Percentiles rank a stretch among this genome's conserved stretches.
Conservation (phyloP, 2,888 invertebrate species). For the Synanthedon andrenaeformis region DNA sequence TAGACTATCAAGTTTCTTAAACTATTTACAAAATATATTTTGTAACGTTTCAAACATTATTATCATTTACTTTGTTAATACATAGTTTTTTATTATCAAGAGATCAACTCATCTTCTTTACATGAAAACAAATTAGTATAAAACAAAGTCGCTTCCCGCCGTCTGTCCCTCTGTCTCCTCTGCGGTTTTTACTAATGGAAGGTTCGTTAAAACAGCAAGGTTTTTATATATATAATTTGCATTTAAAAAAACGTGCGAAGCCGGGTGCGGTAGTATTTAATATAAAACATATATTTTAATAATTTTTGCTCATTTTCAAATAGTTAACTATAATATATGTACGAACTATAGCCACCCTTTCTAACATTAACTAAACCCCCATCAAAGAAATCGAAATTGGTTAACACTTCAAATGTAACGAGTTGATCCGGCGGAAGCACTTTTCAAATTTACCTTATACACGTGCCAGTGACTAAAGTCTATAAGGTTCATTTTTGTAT, state of each 20-base stretch:
- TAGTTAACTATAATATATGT: not conserved
- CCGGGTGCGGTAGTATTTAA: too few species aligned
- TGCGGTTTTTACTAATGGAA: too few species aligned
- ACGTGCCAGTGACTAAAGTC: conserved; percentile 6
- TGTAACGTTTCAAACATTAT: too few species aligned
- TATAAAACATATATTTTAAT: too few species aligned
- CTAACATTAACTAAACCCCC: conserved; percentile 29
- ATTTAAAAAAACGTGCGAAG: too few species aligned
- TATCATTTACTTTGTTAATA: not conserved
- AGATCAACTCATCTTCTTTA: not conserved
- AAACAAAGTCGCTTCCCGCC: too few species aligned
- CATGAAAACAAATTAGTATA: too few species aligned
- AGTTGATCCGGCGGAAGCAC: conserved; percentile 52
- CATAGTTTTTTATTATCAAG: not conserved
- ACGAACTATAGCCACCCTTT: conserved; percentile 19
- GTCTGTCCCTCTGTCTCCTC: too few species aligned
- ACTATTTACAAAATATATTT: not conserved
- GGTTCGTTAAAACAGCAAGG: too few species aligned
- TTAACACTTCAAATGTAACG: conserved; percentile 46
- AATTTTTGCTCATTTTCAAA: not conserved
- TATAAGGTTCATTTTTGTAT: not conserved
- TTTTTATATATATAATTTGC: too few species aligned
- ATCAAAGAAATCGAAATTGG: conserved; percentile 48
- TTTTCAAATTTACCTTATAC: conserved; percentile 12
- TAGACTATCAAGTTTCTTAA: not conserved